Percentiles rank a stretch among this genome's conserved stretches.
phyloP scores from a whole-genome alignment of 2,113 vertebrate genomes.

The Hystrix cristata region DNA sequence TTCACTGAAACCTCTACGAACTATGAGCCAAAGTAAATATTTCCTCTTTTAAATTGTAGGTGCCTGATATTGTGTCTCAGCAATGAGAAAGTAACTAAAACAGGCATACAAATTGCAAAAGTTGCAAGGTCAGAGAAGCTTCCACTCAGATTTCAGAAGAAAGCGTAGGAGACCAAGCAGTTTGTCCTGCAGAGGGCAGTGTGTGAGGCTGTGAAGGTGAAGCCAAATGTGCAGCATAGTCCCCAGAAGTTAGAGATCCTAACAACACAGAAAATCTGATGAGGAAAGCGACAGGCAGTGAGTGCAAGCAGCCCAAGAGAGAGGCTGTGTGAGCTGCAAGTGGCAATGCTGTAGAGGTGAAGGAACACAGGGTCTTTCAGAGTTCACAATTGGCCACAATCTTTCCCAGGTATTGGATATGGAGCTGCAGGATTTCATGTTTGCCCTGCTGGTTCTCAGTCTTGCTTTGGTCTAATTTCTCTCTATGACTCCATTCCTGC shows the following conservation, averaged over 20 bases:
- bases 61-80: neutral
- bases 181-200: neutral
- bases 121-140: neutral
- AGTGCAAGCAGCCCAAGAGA: neutral
- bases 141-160: neutral
- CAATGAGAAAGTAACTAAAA: neutral
- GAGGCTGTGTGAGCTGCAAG: neutral
- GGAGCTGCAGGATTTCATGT: neutral
- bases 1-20: neutral
- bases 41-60: neutral
- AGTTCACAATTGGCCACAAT: neutral
- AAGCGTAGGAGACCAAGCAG: neutral
- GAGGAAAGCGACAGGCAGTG: neutral
- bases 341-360: neutral
- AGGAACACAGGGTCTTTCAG: neutral
- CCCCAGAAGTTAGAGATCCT: neutral
- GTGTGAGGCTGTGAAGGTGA: neutral
- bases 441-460: neutral
- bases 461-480: neutral
- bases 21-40: neutral
- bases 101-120: neutral
- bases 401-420: neutral
- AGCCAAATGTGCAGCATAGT: neutral
- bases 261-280: neutral
- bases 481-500: neutral